Conservation (phyloP, 2,797 vertebrate species). For the Pantherophis alleghaniensis region DNA sequence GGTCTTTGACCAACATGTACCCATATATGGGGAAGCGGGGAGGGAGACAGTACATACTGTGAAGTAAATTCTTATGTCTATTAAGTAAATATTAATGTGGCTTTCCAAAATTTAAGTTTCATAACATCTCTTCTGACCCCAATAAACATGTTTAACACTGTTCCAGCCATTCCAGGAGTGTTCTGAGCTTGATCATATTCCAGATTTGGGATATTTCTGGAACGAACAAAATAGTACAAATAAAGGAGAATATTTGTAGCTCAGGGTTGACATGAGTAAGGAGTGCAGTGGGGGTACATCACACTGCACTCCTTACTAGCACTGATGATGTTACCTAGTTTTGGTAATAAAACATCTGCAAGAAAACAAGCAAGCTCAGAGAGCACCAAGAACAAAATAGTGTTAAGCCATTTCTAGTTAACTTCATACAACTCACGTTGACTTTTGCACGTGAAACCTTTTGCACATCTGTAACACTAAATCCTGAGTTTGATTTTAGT, state of each 20-base stretch:
- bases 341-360: background rate
- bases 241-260: too few relatives aligned
- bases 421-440: background rate
- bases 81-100: background rate
- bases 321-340: background rate
- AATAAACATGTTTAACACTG: background rate
- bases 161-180: background rate
- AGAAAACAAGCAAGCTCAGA: background rate
- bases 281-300: too few relatives aligned
- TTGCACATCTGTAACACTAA: background rate
- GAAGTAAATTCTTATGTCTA: background rate
- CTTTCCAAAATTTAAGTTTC: background rate
- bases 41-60: background rate
- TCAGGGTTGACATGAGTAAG: background rate
- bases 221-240: background rate
- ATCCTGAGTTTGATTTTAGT: background rate
- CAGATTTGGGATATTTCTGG: background rate
- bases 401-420: background rate
- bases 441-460: background rate
- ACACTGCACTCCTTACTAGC: background rate
- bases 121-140: background rate
- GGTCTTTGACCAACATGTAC: background rate
- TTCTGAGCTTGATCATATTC: background rate
- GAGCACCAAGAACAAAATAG: background rate
- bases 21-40: background rate